Evolutionary conservation across 1,140 invertebrate genomes (phyloP).

Genomic region (Penaeus chinensis): DNA sequence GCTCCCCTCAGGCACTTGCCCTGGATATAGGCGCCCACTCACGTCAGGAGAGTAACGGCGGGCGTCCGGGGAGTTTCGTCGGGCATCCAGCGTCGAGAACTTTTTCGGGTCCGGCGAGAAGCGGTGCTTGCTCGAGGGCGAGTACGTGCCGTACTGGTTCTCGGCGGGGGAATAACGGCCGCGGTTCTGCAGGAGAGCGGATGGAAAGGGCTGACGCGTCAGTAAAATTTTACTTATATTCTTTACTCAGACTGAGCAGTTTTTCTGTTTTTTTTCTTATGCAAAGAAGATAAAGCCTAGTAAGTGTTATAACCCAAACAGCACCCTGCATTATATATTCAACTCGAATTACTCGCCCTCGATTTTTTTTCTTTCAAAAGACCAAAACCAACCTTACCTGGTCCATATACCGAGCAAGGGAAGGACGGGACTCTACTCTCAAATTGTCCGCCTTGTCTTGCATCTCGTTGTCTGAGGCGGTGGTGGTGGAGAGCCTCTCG

Average conservation of each 20-base stretch:
- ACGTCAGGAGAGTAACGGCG: constrained; percentile 51
- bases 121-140: constrained; percentile 58
- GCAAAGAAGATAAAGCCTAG: no score
- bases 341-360: neutral
- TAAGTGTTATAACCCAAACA: no score
- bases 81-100: constrained; percentile 59
- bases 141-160: constrained; percentile 62
- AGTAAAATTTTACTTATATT: no score
- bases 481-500: constrained; percentile 64
- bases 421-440: constrained; percentile 56
- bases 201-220: neutral
- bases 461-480: constrained; percentile 65
- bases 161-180: constrained; percentile 61
- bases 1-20: constrained; percentile 13
- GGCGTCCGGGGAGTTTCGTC: constrained; percentile 58
- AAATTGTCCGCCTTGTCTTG: constrained; percentile 60
- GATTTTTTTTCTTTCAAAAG: neutral
- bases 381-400: constrained; percentile 39
- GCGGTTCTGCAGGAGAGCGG: constrained; percentile 29
- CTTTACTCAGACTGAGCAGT: no score
- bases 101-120: constrained; percentile 59
- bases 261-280: no score
- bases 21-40: neutral
- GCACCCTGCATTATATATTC: no score
- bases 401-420: constrained; percentile 57